These are phyloP conservation scores for Planiliza haematocheilus DNA, from an alignment of 2,113 vertebrate species.

Conservation along the genomic window DNA sequence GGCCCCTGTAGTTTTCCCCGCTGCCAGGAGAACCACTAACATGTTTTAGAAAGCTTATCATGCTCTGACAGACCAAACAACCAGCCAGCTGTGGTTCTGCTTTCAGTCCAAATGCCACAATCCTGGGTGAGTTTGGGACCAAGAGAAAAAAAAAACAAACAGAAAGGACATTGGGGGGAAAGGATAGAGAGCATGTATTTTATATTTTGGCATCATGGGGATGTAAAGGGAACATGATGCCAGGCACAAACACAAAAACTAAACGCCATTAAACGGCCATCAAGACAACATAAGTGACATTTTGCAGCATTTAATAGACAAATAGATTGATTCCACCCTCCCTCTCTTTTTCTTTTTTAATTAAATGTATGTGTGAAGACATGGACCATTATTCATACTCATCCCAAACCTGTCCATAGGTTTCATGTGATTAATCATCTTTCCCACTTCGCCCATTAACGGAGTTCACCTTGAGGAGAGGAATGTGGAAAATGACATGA, in stretches of 20 bases:
- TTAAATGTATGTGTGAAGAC: conserved; percentile 40
- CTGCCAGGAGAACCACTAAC: conserved; percentile 43
- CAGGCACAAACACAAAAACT: not conserved
- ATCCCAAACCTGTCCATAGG: conserved; percentile 33
- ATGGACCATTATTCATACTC: conserved; percentile 45
- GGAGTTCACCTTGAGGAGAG: conserved; percentile 60
- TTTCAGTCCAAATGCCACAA: conserved; percentile 37
- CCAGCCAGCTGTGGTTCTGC: conserved; percentile 2
- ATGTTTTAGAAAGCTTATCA: conserved; percentile 58
- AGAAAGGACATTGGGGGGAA: too few species aligned
- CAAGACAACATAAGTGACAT: too few species aligned
- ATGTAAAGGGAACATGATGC: conserved; percentile 24
- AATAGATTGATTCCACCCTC: conserved; percentile 1
- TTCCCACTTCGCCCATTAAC: conserved; percentile 34
- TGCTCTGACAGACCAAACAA: conserved; percentile 52
- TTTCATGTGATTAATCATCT: conserved; percentile 60
- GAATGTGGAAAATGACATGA: conserved; percentile 47
- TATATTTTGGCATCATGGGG: conserved; percentile 5
- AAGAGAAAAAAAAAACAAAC: too few species aligned
- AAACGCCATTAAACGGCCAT: not conserved
- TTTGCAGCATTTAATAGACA: not conserved
- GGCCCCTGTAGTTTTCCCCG: conserved; percentile 29
- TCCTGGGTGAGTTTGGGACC: not conserved
- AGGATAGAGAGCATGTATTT: not conserved
- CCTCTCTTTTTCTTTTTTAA: conserved; percentile 17